Evolutionary conservation across 2,113 vertebrate genomes (phyloP).

Genomic region (Noturus placidus): DNA sequence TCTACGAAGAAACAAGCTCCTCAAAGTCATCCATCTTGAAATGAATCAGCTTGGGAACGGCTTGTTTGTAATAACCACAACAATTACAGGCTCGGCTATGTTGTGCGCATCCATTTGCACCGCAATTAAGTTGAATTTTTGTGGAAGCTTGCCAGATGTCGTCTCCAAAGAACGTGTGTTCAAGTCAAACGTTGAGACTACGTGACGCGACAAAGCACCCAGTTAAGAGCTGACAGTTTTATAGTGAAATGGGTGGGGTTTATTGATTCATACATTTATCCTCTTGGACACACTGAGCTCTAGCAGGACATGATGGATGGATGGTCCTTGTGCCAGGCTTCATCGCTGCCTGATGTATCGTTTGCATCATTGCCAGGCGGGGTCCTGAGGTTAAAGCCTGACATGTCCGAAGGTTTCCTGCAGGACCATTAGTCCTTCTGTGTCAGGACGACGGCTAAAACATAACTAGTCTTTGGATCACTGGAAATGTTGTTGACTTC

Average conservation of each 20-base stretch:
- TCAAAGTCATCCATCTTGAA: not conserved
- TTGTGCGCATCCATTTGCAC: not conserved
- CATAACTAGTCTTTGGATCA: not conserved
- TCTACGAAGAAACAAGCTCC: not conserved
- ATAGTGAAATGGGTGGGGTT: not conserved
- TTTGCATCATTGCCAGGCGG: too few relatives aligned
- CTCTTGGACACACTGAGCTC: not conserved
- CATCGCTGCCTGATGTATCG: too few relatives aligned
- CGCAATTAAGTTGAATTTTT: not conserved
- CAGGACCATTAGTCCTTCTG: not conserved
- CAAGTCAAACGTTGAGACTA: not conserved
- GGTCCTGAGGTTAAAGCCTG: not conserved
- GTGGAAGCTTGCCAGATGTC: not conserved
- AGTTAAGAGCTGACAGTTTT: not conserved
- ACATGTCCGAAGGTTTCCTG: not conserved
- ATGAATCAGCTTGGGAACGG: not conserved
- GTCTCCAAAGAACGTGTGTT: not conserved
- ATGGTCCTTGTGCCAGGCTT: not conserved
- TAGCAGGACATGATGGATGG: not conserved
- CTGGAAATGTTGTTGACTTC: not conserved
- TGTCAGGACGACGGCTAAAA: not conserved
- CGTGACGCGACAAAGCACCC: not conserved
- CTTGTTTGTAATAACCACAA: not conserved
- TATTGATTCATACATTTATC: not conserved
- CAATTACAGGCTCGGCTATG: not conserved